Percentiles rank a stretch among this genome's conserved stretches.
These are phyloP conservation scores for Cheirogaleus medius DNA, from an alignment of 2,113 vertebrate genomes.

Conservation along the genomic window DNA sequence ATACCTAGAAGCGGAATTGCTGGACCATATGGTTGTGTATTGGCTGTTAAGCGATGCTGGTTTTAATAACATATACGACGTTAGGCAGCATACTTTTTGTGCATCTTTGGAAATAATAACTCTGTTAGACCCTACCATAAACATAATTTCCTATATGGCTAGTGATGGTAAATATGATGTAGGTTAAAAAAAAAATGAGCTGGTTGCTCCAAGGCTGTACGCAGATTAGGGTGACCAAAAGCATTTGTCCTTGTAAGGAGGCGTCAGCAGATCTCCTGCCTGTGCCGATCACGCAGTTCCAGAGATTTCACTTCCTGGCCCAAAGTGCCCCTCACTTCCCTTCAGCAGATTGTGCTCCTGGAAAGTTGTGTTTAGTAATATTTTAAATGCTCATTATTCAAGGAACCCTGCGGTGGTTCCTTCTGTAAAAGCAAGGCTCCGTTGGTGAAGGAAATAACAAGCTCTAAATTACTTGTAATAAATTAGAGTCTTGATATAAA, in stretches of 20 bases:
- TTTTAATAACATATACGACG: not conserved
- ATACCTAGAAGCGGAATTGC: not conserved
- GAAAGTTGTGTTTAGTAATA: constrained; percentile 5
- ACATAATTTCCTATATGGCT: not conserved
- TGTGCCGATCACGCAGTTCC: not conserved
- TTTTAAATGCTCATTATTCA: constrained; percentile 57
- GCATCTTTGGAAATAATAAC: not conserved
- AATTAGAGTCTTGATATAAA: constrained; percentile 30
- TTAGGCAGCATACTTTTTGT: not conserved
- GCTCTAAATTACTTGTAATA: constrained; percentile 38
- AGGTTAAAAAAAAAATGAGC: not conserved
- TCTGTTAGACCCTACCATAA: not conserved
- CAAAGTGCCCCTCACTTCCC: not conserved
- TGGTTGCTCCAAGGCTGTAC: not conserved
- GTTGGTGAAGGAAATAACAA: constrained; percentile 30
- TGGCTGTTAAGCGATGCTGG: not conserved
- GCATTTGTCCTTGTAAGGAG: not conserved
- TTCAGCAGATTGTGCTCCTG: not conserved
- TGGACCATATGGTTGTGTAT: not conserved
- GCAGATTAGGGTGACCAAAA: not conserved
- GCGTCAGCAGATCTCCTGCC: not conserved
- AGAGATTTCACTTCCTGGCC: not conserved
- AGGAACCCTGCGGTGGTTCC: constrained; percentile 34
- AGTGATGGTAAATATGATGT: not conserved
- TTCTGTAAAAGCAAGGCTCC: constrained; percentile 59